Percentiles rank a stretch among this genome's conserved stretches.
Conservation (phyloP, 2,888 invertebrate species). For the Drosophila birchii region DNA sequence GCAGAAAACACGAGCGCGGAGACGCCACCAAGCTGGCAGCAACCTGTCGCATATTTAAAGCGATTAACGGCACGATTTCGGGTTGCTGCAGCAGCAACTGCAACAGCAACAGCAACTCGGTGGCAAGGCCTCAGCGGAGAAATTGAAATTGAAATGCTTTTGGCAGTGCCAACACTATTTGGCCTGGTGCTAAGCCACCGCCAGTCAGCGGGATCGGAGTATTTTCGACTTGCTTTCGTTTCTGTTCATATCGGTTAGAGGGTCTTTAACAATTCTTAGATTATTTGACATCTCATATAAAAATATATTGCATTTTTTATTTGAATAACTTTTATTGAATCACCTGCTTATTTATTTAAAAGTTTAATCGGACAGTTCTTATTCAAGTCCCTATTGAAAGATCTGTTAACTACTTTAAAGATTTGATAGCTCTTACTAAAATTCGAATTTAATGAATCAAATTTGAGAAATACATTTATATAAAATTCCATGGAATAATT, state of each 20-base stretch:
- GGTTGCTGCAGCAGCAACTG: conserved; percentile 36
- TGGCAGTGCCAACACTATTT: conserved; percentile 74
- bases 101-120: conserved; percentile 27
- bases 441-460: not conserved
- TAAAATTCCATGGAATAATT: not conserved
- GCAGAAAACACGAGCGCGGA: conserved; percentile 38
- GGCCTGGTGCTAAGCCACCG: conserved; percentile 25
- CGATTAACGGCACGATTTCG: conserved; percentile 75
- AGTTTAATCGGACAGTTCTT: not conserved
- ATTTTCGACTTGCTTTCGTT: not conserved
- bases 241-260: not conserved
- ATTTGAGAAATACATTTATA: not conserved
- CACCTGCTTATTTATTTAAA: not conserved
- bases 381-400: not conserved
- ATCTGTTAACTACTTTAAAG: not conserved
- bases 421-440: not conserved
- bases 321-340: too few relatives aligned
- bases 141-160: conserved; percentile 79
- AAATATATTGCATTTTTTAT: not conserved
- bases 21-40: conserved; percentile 59
- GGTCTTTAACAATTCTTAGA: too few relatives aligned
- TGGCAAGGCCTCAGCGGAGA: conserved; percentile 55
- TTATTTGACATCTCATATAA: not conserved
- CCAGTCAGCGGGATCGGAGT: not conserved
- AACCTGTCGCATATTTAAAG: conserved; percentile 77